Evolutionary conservation across 2,113 vertebrate genomes (phyloP).

Genomic region (Podarcis muralis): DNA sequence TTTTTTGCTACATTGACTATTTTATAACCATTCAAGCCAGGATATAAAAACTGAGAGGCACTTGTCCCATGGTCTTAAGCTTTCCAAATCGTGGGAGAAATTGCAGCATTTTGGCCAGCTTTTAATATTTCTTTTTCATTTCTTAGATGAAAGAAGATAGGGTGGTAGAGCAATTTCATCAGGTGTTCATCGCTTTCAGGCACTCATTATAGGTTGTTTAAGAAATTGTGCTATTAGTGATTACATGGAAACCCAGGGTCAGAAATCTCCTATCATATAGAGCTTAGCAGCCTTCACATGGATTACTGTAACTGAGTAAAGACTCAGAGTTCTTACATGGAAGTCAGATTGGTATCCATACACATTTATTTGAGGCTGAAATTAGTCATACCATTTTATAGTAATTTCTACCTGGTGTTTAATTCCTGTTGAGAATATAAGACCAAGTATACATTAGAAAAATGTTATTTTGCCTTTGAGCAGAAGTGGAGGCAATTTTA

Average conservation of each 20-base stretch:
- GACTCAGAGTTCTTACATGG: background rate
- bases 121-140: conserved; percentile 32
- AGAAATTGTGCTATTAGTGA: background rate
- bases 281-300: background rate
- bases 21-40: conserved; percentile 44
- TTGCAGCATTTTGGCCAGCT: conserved; percentile 42
- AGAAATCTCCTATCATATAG: background rate
- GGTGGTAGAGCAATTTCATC: conserved; percentile 30
- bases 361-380: background rate
- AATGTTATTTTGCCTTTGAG: background rate
- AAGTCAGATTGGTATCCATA: background rate
- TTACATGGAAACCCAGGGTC: background rate
- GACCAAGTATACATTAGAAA: background rate
- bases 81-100: conserved; percentile 48
- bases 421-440: background rate
- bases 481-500: background rate
- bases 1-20: conserved; percentile 21
- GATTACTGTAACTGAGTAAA: background rate
- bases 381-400: background rate
- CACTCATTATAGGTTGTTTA: conserved; percentile 15
- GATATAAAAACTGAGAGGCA: conserved; percentile 31
- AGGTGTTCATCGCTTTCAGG: conserved; percentile 26
- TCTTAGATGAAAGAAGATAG: conserved; percentile 43
- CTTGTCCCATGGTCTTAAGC: conserved; percentile 31
- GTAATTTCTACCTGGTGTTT: background rate